Evolutionary conservation across 2,113 vertebrate genomes (phyloP).

Genomic region (Ochotona curzoniae): DNA sequence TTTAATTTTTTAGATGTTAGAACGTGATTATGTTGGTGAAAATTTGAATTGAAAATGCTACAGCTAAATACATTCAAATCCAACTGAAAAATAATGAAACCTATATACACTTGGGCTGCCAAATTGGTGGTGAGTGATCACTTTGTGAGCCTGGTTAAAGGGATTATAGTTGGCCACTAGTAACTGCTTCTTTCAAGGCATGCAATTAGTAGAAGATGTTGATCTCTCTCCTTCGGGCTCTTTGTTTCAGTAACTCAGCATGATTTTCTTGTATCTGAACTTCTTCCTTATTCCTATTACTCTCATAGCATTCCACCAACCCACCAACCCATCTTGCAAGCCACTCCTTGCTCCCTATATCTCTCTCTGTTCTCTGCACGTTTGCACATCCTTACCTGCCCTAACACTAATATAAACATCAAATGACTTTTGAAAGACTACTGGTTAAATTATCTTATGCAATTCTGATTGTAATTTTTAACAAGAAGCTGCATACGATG

Average conservation of each 20-base stretch:
- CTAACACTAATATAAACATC: not conserved
- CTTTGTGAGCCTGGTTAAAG: not conserved
- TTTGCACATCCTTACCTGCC: not conserved
- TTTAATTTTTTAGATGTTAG: not conserved
- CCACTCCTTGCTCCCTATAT: not conserved
- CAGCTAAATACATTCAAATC: not conserved
- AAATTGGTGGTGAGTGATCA: not conserved
- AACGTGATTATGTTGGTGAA: not conserved
- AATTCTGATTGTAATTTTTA: slow-evolving; percentile 3
- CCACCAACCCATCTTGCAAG: not conserved
- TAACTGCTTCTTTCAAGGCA: not conserved
- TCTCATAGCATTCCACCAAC: not conserved
- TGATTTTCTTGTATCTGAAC: not conserved
- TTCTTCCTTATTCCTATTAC: not conserved
- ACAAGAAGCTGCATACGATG: not conserved
- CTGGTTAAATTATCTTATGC: not conserved
- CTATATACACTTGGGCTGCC: not conserved
- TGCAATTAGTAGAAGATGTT: not conserved
- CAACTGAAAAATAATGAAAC: not conserved
- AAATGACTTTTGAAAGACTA: not conserved
- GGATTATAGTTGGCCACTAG: not conserved
- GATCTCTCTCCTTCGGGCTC: not conserved
- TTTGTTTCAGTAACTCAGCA: not conserved
- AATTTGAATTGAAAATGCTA: not conserved
- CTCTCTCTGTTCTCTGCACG: not conserved